These are phyloP conservation scores for Penaeus indicus DNA, from an alignment of 1,140 invertebrate genomes.

Conservation along the genomic window DNA sequence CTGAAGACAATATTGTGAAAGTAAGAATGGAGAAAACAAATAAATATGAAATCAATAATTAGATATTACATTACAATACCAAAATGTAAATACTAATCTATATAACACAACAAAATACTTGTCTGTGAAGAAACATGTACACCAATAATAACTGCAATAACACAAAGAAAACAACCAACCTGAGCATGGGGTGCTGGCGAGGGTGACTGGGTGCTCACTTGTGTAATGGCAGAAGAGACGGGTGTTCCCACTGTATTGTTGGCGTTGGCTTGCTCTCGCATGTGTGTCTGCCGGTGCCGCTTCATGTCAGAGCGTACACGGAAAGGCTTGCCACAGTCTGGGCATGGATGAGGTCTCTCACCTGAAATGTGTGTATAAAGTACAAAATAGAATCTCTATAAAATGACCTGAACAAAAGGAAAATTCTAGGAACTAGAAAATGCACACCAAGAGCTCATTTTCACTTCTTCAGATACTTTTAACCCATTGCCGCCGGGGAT, in stretches of 20 bases:
- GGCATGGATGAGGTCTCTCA: slow-evolving; percentile 84
- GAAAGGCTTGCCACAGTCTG: slow-evolving; percentile 85
- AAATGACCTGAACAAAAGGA: no score
- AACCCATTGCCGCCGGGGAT: no score
- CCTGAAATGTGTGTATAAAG: slow-evolving; percentile 71
- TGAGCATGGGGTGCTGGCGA: slow-evolving; percentile 16
- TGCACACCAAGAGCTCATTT: no score
- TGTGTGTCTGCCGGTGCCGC: slow-evolving; percentile 86
- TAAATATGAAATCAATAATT: background rate
- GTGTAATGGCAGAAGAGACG: background rate
- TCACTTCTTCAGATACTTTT: no score
- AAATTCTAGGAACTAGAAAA: no score
- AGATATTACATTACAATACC: background rate
- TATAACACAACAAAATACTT: no score
- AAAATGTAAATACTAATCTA: no score
- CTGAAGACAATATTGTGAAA: background rate
- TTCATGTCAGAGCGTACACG: slow-evolving; percentile 89
- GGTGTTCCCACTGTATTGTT: background rate
- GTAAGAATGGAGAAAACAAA: background rate
- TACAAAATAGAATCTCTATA: background rate
- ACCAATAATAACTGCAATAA: no score
- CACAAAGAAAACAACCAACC: background rate
- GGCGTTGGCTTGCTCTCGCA: slow-evolving; percentile 71
- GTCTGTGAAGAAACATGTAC: background rate
- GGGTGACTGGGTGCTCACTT: slow-evolving; percentile 39